Conservation (phyloP, 2,113 vertebrate species). For the Acanthisitta chloris region DNA sequence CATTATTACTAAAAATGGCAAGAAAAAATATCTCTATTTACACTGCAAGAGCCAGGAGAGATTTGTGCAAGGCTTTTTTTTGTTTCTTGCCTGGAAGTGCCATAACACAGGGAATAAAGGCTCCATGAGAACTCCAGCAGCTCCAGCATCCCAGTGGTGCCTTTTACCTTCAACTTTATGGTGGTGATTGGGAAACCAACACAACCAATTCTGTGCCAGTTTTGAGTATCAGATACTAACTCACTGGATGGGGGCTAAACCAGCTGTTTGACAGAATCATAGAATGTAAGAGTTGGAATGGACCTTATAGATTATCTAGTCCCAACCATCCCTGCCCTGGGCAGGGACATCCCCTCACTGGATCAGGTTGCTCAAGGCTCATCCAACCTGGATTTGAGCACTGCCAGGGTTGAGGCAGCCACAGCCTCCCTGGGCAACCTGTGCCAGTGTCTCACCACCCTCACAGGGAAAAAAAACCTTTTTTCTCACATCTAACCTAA, state of each 20-base stretch:
- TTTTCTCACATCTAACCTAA: too few species aligned
- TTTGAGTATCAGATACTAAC: neutral
- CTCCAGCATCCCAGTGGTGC: neutral
- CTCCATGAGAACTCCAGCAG: neutral
- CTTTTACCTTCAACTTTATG: accelerated
- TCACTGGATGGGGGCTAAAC: accelerated
- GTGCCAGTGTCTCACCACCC: too few species aligned
- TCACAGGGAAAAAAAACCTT: too few species aligned
- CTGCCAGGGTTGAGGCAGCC: too few species aligned
- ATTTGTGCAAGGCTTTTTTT: neutral
- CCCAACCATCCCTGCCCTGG: too few species aligned
- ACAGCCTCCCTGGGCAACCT: too few species aligned
- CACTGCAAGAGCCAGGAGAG: neutral
- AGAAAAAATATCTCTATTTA: neutral
- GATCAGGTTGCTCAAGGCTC: too few species aligned
- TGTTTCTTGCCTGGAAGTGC: neutral
- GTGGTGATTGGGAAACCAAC: neutral
- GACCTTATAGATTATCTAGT: too few species aligned
- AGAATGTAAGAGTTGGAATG: too few species aligned
- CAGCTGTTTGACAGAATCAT: too few species aligned
- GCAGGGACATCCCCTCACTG: too few species aligned
- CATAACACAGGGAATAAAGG: neutral
- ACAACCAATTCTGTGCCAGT: accelerated
- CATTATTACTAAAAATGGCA: neutral
- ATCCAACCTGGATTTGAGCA: too few species aligned